phyloP scores from a whole-genome alignment of 2,797 vertebrate species.

The Chelon labrosus region DNA sequence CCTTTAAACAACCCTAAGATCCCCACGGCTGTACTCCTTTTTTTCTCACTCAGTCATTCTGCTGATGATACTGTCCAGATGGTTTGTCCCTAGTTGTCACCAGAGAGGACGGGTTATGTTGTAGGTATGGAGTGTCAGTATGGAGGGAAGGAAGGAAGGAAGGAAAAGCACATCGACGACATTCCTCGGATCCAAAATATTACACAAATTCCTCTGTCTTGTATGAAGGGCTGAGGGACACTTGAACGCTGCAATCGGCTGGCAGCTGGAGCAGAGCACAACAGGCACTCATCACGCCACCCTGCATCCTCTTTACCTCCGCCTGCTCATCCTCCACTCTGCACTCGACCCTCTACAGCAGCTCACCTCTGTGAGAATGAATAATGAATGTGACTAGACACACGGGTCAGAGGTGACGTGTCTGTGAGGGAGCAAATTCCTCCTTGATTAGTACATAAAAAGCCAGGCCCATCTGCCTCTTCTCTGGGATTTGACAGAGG shows the following conservation, averaged over 20 bases:
- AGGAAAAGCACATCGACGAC: constrained; percentile 31
- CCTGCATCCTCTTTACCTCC: constrained; percentile 54
- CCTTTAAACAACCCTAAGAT: constrained; percentile 24
- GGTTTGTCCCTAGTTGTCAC: constrained; percentile 45
- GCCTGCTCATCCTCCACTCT: constrained; percentile 56
- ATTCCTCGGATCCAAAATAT: constrained; percentile 62
- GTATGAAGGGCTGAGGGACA: constrained; percentile 56
- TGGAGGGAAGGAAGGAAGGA: constrained; percentile 19
- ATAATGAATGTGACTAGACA: constrained; percentile 87
- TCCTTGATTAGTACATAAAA: constrained; percentile 89
- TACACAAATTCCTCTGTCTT: constrained; percentile 46
- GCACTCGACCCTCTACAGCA: constrained; percentile 72
- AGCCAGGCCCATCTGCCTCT: constrained; percentile 83
- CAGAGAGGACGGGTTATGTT: constrained; percentile 30
- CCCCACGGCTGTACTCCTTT: neutral
- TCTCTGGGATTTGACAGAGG: constrained; percentile 80
- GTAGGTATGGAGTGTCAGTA: constrained; percentile 17
- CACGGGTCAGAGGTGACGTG: constrained; percentile 84
- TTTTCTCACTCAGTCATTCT: constrained; percentile 28
- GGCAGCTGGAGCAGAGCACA: constrained; percentile 64
- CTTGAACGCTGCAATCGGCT: constrained; percentile 68
- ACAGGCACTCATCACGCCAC: constrained; percentile 61
- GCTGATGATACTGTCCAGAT: constrained; percentile 31
- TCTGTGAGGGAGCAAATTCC: constrained; percentile 87
- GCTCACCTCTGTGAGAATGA: constrained; percentile 84